phyloP scores from a whole-genome alignment of 2,888 invertebrate genomes.

The Sminthurinus aureus region DNA sequence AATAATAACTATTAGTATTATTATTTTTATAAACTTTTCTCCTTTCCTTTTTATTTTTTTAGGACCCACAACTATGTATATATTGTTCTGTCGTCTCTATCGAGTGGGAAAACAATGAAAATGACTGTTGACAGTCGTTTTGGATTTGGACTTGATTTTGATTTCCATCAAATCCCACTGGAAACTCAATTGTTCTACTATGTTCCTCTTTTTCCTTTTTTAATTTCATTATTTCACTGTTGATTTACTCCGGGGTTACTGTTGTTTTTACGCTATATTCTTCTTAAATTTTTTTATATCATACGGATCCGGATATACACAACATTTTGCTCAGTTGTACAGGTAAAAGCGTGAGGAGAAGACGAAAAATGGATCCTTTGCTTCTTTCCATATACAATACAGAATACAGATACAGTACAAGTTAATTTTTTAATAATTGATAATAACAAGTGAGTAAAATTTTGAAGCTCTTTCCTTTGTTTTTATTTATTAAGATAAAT shows the following conservation, averaged over 20 bases:
- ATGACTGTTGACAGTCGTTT: too few relatives aligned
- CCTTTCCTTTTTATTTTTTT: too few relatives aligned
- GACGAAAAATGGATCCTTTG: neutral
- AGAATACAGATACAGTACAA: neutral
- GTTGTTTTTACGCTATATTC: neutral
- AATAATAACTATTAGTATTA: too few relatives aligned
- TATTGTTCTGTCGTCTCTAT: too few relatives aligned
- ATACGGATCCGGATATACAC: too few relatives aligned
- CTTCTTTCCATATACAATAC: neutral
- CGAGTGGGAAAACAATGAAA: too few relatives aligned
- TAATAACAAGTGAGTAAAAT: neutral
- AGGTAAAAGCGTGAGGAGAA: neutral
- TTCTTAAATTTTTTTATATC: neutral
- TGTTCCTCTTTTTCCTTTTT: neutral
- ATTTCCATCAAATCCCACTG: neutral
- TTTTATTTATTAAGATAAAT: neutral
- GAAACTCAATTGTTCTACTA: neutral
- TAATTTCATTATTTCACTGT: neutral
- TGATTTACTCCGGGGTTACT: neutral
- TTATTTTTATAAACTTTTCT: too few relatives aligned
- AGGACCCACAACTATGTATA: too few relatives aligned
- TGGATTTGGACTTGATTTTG: too few relatives aligned
- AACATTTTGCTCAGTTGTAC: too few relatives aligned
- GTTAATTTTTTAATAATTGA: neutral
- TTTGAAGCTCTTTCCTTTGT: constrained; percentile 16